Conservation (phyloP, 2,113 vertebrate species). For the Rostratula benghalensis region DNA sequence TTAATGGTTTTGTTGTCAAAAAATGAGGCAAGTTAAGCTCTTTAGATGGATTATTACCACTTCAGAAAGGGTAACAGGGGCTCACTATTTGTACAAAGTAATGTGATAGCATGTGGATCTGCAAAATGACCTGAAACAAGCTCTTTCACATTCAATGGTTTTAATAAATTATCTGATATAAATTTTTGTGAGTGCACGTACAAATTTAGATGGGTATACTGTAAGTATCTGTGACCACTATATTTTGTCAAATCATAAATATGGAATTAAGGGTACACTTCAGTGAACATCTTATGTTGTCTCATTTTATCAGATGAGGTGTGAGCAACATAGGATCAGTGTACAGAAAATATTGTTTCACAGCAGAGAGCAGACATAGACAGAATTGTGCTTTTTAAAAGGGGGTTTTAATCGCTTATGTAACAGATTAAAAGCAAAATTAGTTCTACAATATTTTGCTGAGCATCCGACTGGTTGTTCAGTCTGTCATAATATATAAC, state of each 20-base stretch:
- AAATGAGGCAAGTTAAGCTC: not conserved
- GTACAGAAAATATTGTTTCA: slow-evolving; percentile 16
- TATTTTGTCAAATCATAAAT: slow-evolving; percentile 45
- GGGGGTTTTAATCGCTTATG: not conserved
- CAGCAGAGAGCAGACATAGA: not conserved
- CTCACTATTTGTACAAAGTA: not conserved
- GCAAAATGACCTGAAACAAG: not conserved
- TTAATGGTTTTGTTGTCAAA: not conserved
- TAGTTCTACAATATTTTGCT: slow-evolving; percentile 52
- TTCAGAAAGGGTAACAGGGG: not conserved
- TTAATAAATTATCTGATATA: not conserved
- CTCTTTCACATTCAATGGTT: not conserved
- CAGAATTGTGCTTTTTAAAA: slow-evolving; percentile 45
- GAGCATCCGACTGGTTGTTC: slow-evolving; percentile 27
- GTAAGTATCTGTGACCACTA: not conserved
- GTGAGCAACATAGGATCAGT: not conserved
- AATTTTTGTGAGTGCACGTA: not conserved
- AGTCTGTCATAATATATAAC: slow-evolving; percentile 59
- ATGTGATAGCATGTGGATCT: not conserved
- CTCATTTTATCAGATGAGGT: slow-evolving; percentile 13
- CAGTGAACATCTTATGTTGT: not conserved
- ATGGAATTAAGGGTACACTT: slow-evolving; percentile 1
- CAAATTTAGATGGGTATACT: not conserved
- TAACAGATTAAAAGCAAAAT: slow-evolving; percentile 28
- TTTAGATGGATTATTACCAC: not conserved